These are phyloP conservation scores for Eubucco bourcierii DNA, from an alignment of 2,113 vertebrate species.

Conservation along the genomic window DNA sequence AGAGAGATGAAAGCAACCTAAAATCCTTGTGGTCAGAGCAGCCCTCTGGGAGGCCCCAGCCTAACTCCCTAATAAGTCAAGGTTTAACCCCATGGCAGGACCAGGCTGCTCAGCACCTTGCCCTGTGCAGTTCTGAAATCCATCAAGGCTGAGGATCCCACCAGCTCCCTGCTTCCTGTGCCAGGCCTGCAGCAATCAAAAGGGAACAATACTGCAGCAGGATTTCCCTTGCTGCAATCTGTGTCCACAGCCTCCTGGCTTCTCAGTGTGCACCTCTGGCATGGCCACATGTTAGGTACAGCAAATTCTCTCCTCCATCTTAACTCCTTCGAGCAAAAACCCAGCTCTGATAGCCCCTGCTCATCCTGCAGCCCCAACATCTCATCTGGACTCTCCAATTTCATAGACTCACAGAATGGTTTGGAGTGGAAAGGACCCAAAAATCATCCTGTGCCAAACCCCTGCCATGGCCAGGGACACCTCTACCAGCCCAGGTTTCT, in stretches of 20 bases:
- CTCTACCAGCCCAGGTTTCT: no score
- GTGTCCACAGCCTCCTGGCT: not conserved
- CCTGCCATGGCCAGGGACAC: no score
- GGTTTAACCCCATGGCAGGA: not conserved
- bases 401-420: no score
- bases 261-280: not conserved
- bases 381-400: not conserved
- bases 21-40: not conserved
- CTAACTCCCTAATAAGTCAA: not conserved
- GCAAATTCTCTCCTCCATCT: not conserved
- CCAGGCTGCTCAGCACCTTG: not conserved
- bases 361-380: not conserved
- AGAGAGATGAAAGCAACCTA: not conserved
- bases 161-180: not conserved
- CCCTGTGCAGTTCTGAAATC: not conserved
- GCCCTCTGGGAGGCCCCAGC: not conserved
- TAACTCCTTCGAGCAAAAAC: not conserved
- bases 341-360: not conserved
- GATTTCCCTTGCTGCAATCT: not conserved
- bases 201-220: not conserved
- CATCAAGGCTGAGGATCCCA: not conserved
- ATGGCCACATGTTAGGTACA: not conserved
- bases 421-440: no score
- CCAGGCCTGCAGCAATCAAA: not conserved
- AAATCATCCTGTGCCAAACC: no score